Base-by-base conservation (phyloP, 2,797 vertebrate genomes). In the Arvicola amphibius region DNA sequence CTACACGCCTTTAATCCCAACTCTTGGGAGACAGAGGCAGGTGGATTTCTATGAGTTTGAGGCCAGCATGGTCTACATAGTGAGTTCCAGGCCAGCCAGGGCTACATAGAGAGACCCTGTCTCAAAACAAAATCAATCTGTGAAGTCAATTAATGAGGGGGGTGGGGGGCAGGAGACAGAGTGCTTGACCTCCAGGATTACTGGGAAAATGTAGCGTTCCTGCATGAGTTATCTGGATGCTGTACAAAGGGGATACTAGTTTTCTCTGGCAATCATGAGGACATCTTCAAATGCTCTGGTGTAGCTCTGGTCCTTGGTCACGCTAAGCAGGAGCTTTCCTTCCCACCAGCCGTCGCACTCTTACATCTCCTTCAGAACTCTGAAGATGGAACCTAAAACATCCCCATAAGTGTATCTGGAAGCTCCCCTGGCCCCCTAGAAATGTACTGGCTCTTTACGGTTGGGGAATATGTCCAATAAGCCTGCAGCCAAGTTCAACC, bases 351-450 rank as follows among this genome's bases (percentile, higher is more conserved):
- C 37, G 5, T 21, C 63, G 25, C 9, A 43, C 32, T 84, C 80
- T 73, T 14, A 6, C 1, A 19, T 51, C n/a, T 74, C 46, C 19
- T 84, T 56, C 40, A n/a, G 46, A 59, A 67, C 7, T 67, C 46
- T 86, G 76, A 92, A 86, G n/a, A 78, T 48, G 88, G 59, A 94
- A 92, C 10, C 76, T 40, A 78, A 93, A 88, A 81, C 73, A 43
- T 14, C 25, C n/a, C 56, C 19, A 29, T 25, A 40, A 56, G 8
- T 32, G 0, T 34, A 59, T 78, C 61, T n/a, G 59, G 69, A 95
- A 95, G 93, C 5, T 6, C 2, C 29, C n/a, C 74, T 7, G 21
- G 14, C 1, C 4, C 23, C 40, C 74, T 17, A 48, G 27, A 2
- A 61, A 87, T 83, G 10, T 13, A 48, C 37, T 73, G 2, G 43